Evolutionary conservation across 2,888 invertebrate genomes (phyloP), one percentile per base, ranked within the genome.

Genomic region (Mythimna albipuncta): DNA sequence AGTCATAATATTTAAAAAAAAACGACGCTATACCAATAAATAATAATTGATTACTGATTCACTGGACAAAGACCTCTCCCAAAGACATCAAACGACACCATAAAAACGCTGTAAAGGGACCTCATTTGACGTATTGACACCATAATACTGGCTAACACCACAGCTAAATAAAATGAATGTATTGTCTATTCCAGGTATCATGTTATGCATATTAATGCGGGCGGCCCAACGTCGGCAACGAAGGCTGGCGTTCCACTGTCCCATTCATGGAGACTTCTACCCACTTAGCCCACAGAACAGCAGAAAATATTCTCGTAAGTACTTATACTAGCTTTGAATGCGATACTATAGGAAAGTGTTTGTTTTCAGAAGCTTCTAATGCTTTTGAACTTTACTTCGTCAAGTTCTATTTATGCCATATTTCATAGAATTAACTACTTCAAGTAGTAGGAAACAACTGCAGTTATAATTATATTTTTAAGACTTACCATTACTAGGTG

Each of bases 201-300:
- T 97, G 11, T 92, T 98, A 61, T 98, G 98, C 92, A 96, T 97
- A 87, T 91, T 98, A 83, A 97, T 97, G 90, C 96, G 97, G 67
- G 95, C 98, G 47, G 98, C 98, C 2, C 96, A 97, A 81, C 96
- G 97, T 68, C 95, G 97, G 55, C 97, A 97, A 87, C 97, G 97
- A 70, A 96, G 98, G 61, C 96, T 98, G 77, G 98, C 98, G 70
- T 98, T 98, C 94, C 98, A 98, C 92, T 98, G 98, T 91, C 98
- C 98, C 44, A 96, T 98, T 62, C 98, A 98, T 86, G 98, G 98
- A 9, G 98, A 98, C 93, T 98, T 98, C 93, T 98, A 98, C 90
- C 98, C 98, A 5, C 94, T 98, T 55, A 97, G 97, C 90, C 97
- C 98, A 38, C 97, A 97, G 75, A 97, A 96, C 74, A 94, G 91